Evolutionary conservation across 2,888 invertebrate species (phyloP).

Genomic region (Molorchus minor): DNA sequence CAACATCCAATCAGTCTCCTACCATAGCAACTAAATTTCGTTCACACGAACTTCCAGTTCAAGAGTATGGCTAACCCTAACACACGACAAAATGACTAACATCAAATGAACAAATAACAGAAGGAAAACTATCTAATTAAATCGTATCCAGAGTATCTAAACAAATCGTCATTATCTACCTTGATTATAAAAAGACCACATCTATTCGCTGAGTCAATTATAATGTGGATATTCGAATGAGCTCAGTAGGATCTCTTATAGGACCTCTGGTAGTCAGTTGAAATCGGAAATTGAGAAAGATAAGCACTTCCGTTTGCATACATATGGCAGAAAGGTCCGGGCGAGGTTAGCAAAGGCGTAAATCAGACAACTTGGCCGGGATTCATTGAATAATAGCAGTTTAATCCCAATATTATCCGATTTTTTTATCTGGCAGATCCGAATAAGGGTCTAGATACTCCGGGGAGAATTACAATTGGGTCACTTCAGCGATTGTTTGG

Average conservation of each 20-base stretch:
- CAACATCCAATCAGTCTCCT: too few relatives aligned
- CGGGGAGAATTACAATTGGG: not conserved
- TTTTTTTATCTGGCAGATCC: not conserved
- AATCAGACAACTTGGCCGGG: slow-evolving; percentile 13
- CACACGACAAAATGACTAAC: too few relatives aligned
- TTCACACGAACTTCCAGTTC: too few relatives aligned
- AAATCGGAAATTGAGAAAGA: slow-evolving; percentile 15
- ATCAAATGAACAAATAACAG: too few relatives aligned
- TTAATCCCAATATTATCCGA: slow-evolving; percentile 12
- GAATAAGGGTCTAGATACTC: not conserved
- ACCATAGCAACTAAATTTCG: too few relatives aligned
- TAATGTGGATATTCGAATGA: slow-evolving; percentile 10
- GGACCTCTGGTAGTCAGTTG: slow-evolving; percentile 15
- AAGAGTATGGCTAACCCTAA: too few relatives aligned
- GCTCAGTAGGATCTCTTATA: slow-evolving; percentile 8
- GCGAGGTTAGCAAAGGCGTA: slow-evolving; percentile 16
- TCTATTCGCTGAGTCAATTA: too few relatives aligned
- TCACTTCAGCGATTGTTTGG: not conserved
- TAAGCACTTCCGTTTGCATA: slow-evolving; percentile 19
- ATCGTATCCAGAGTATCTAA: too few relatives aligned
- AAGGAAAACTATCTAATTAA: too few relatives aligned
- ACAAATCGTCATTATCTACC: too few relatives aligned
- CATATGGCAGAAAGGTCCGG: slow-evolving; percentile 13
- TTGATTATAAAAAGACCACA: too few relatives aligned
- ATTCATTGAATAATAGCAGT: slow-evolving; percentile 19